Evolutionary conservation across 2,113 vertebrate genomes (phyloP).

Genomic region (Dicaeum eximium): DNA sequence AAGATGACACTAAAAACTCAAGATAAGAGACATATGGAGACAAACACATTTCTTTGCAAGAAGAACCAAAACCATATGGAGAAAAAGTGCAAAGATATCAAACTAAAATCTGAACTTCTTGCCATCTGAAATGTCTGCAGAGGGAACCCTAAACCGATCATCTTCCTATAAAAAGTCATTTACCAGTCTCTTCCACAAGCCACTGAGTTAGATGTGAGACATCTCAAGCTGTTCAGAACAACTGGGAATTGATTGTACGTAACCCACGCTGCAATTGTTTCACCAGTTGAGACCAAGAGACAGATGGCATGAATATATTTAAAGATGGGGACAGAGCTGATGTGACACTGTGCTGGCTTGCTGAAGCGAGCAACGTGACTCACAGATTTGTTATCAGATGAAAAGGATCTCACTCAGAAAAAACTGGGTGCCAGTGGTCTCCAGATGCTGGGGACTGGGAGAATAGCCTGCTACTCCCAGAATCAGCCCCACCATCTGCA

Average conservation of each 20-base stretch:
- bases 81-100: conserved; percentile 43
- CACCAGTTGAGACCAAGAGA: conserved; percentile 60
- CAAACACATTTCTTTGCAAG: conserved; percentile 37
- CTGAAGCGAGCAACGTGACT: conserved; percentile 32
- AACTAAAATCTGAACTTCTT: conserved; percentile 49
- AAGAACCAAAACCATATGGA: conserved; percentile 42
- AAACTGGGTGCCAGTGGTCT: conserved; percentile 1
- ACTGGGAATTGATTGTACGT: conserved; percentile 66
- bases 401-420: conserved; percentile 7
- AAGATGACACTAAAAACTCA: conserved; percentile 48
- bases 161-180: conserved; percentile 45
- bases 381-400: conserved; percentile 27
- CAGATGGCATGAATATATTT: conserved; percentile 74
- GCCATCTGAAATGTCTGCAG: conserved; percentile 44
- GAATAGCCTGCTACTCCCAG: background rate
- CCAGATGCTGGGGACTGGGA: conserved; percentile 1
- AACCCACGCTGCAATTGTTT: conserved; percentile 57
- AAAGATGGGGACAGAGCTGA: conserved; percentile 48
- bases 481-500: conserved; percentile 49
- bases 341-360: conserved; percentile 38
- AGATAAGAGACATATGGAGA: conserved; percentile 55
- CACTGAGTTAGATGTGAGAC: conserved; percentile 59
- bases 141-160: conserved; percentile 37
- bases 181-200: conserved; percentile 52
- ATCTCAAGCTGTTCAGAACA: conserved; percentile 68